A percentile compares a stretch with the other conserved stretches of the same genome.
phyloP scores from a whole-genome alignment of 2,113 vertebrate genomes.

The Datnioides undecimradiatus region DNA sequence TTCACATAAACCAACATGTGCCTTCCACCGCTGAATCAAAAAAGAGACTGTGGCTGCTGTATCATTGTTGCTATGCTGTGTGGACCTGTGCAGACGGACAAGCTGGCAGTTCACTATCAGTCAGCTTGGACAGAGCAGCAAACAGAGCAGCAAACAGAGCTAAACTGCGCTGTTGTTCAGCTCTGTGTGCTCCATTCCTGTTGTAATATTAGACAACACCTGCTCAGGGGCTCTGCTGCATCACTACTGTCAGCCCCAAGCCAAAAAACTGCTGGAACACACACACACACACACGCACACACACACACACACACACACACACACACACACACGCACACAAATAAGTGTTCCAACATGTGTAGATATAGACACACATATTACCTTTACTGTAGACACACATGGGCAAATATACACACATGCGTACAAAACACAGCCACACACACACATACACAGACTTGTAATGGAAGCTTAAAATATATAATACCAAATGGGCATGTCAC shows the following conservation, averaged over 20 bases:
- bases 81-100: background rate
- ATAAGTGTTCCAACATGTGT: background rate
- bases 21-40: background rate
- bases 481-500: background rate
- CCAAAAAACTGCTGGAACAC: constrained; percentile 26
- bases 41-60: background rate
- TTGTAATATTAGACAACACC: constrained; percentile 7
- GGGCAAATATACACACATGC: background rate
- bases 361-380: background rate
- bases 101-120: constrained; percentile 10
- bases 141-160: constrained; percentile 30
- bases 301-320: constrained; percentile 1
- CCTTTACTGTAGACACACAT: background rate
- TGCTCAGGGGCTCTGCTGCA: constrained; percentile 1
- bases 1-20: background rate
- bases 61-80: constrained; percentile 14
- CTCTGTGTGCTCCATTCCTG: background rate
- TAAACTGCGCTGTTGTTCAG: constrained; percentile 10
- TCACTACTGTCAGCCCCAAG: constrained; percentile 15
- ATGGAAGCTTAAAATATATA: background rate
- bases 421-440: background rate
- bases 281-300: background rate
- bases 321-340: background rate
- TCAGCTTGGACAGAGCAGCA: constrained; percentile 2
- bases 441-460: background rate